A percentile compares a stretch with the other conserved stretches of the same genome.
Evolutionary conservation across 2,113 vertebrate genomes (phyloP).

Genomic region (Leptodactylus fuscus): DNA sequence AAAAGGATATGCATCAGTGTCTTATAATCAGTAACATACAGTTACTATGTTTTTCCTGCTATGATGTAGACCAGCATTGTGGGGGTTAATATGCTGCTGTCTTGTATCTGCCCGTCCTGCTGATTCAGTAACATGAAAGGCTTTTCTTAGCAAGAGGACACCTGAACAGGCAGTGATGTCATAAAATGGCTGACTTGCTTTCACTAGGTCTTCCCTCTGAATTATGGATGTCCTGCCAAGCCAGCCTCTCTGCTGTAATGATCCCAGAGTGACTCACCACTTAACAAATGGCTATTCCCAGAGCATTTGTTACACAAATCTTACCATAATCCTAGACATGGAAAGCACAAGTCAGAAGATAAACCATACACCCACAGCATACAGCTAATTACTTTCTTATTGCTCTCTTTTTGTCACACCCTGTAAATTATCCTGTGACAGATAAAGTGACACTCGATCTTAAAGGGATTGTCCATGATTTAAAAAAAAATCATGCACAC

Average conservation of each 20-base stretch:
- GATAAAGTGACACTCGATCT: background rate
- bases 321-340: conserved; percentile 19
- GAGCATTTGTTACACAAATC: conserved; percentile 53
- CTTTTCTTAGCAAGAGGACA: conserved; percentile 9
- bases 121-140: conserved; percentile 47
- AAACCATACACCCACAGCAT: conserved; percentile 21
- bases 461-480: no score
- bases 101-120: background rate
- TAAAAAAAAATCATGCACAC: no score
- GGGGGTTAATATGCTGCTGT: background rate
- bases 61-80: no score
- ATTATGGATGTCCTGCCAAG: conserved; percentile 54
- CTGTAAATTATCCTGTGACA: background rate
- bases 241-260: conserved; percentile 20
- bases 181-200: conserved; percentile 33
- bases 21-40: no score
- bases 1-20: no score
- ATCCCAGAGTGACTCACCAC: conserved; percentile 53
- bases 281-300: conserved; percentile 58
- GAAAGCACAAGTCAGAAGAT: conserved; percentile 30
- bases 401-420: background rate
- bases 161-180: conserved; percentile 42
- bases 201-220: conserved; percentile 51
- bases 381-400: background rate
- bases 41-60: no score